Evolutionary conservation across 2,888 invertebrate species (phyloP), one percentile per base, ranked within the genome.

Genomic region (Caenorhabditis sp.): DNA sequence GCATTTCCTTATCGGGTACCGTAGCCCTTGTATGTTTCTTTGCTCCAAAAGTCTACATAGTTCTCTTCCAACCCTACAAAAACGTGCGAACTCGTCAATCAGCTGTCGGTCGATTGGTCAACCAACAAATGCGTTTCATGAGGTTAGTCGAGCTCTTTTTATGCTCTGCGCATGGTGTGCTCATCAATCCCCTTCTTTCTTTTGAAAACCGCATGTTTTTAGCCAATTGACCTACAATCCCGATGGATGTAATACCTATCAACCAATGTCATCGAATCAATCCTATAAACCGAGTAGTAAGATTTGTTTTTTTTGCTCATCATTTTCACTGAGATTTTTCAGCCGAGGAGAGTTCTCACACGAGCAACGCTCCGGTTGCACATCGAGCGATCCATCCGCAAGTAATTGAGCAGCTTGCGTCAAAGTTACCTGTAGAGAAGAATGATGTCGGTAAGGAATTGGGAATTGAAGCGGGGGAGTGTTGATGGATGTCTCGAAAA

Each of bases 31-130:
- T 92, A 62, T 93, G 93, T 84, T 90, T 93, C 50, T 93, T 93
- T 88, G 91, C 92, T 0, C 93, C 93, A 1, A 93, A 93, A 59
- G 82, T 93, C 25, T 93, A 93, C 89, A 91, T 93, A 77, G 92
- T 93, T 17, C 89, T 93, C 14, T 92, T 92, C 85, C 93, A 93
- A 88, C 93, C 93, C 0, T 92, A 92, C 88, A 93, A 93, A 88
- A 93, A 93, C 87, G 92, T 92, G 1, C 91, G 93, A 8, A 85
- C 84, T 10, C 78, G 87, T 27, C 85, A 86, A 65, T 84, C 84
- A 31, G 86, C 86, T 3, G 85, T 87, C 23, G 85, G 87, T 1
- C 77, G 85, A 31, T 80, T 86, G 27, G 86, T 88, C 59, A 86
- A 84, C 61, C 88, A 88, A 68, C 88, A 88, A 73, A 88, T 88